Percentiles rank a stretch among this genome's conserved stretches.
Evolutionary conservation across 92 coral and sea anemone genomes (phyloP).

Genomic region (Epizoanthus ramosus): DNA sequence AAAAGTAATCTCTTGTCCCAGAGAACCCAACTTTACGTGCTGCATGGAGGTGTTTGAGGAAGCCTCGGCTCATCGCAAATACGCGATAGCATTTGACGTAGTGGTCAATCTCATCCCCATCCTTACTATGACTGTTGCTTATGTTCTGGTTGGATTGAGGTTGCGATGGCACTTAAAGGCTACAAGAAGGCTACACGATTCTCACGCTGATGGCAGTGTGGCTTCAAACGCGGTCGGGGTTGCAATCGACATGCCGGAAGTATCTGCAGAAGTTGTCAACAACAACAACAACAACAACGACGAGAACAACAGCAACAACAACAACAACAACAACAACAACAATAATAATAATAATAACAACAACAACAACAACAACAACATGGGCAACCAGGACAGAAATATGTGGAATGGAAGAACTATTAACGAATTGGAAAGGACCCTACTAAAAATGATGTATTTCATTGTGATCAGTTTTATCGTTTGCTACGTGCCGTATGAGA

Average conservation of each 20-base stretch:
- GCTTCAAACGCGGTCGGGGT: background rate
- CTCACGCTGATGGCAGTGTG: background rate
- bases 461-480: slow-evolving; percentile 17
- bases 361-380: background rate
- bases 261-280: too few species aligned
- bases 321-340: background rate
- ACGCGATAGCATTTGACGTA: slow-evolving; percentile 35
- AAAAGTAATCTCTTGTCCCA: background rate
- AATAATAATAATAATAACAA: background rate
- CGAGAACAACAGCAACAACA: background rate
- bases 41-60: background rate
- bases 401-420: background rate
- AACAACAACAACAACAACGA: background rate
- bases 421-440: slow-evolving; percentile 1
- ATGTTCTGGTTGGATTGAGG: slow-evolving; percentile 19
- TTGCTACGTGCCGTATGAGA: slow-evolving; percentile 16
- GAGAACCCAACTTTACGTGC: background rate
- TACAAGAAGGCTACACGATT: background rate
- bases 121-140: slow-evolving; percentile 21
- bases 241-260: background rate
- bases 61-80: slow-evolving; percentile 19
- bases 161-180: slow-evolving; percentile 13
- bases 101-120: slow-evolving; percentile 21
- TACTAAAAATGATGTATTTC: slow-evolving; percentile 27
- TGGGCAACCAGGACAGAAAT: background rate